phyloP scores from a whole-genome alignment of 2,888 invertebrate species.

The Dione juno region DNA sequence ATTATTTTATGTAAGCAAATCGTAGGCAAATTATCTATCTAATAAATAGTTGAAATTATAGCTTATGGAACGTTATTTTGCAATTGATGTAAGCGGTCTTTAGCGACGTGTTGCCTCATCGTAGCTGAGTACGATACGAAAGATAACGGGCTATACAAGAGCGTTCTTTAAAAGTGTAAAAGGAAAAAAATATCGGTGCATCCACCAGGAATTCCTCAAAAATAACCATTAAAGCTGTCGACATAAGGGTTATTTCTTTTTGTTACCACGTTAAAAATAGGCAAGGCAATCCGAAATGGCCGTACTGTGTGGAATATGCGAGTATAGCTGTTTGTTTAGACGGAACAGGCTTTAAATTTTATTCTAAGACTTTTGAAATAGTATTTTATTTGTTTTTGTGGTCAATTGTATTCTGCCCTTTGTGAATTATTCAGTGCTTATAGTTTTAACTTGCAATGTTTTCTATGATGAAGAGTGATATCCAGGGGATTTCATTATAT shows the following conservation, averaged over 20 bases:
- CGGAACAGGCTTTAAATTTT: constrained; percentile 43
- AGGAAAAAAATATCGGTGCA: constrained; percentile 35
- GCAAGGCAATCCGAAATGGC: constrained; percentile 40
- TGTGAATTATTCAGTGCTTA: constrained; percentile 35
- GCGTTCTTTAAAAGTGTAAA: constrained; percentile 34
- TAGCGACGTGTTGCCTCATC: constrained; percentile 27
- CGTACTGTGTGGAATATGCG: constrained; percentile 41
- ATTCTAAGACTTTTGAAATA: constrained; percentile 40
- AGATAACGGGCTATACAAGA: constrained; percentile 36
- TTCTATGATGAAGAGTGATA: neutral
- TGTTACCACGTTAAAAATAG: constrained; percentile 44
- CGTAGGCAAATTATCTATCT: neutral
- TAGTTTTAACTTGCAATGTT: constrained; percentile 24
- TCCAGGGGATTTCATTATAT: neutral
- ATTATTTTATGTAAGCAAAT: neutral
- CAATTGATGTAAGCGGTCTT: constrained; percentile 23
- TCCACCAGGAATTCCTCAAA: constrained; percentile 31
- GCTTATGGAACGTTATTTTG: constrained; percentile 17
- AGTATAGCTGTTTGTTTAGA: constrained; percentile 38
- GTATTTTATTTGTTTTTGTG: constrained; percentile 41
- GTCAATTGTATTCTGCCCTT: constrained; percentile 39
- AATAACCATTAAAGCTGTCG: constrained; percentile 25
- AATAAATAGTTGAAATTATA: constrained; percentile 25
- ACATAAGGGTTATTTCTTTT: constrained; percentile 39
- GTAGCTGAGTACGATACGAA: constrained; percentile 29